phyloP scores from a whole-genome alignment of 2,797 vertebrate species.

The Ctenopoma multispine region DNA sequence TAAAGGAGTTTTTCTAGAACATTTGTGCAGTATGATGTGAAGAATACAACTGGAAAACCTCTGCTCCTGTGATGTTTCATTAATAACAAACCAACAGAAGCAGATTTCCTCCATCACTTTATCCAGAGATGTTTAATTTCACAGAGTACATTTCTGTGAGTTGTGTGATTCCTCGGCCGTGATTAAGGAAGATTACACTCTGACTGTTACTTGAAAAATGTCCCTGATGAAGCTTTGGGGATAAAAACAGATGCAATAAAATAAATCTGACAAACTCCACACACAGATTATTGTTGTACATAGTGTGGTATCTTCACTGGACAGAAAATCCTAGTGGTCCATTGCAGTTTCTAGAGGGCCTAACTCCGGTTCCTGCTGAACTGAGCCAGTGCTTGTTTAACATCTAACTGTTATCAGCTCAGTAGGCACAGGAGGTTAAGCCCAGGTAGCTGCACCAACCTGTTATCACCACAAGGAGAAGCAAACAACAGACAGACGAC shows the following conservation, averaged over 20 bases:
- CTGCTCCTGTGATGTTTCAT: conserved; percentile 82
- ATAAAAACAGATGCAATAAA: background rate
- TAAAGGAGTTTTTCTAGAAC: conserved; percentile 26
- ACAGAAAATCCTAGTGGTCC: background rate
- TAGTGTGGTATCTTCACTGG: background rate
- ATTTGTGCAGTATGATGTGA: conserved; percentile 25
- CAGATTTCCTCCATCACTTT: conserved; percentile 82
- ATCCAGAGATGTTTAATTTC: conserved; percentile 17
- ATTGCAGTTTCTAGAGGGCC: conserved; percentile 79
- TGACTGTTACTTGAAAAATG: conserved; percentile 28
- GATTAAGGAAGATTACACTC: conserved; percentile 43
- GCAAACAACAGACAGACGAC: conserved; percentile 29
- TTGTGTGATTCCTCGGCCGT: conserved; percentile 40
- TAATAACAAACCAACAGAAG: conserved; percentile 78
- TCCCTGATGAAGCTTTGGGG: conserved; percentile 43
- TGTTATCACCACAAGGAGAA: conserved; percentile 52
- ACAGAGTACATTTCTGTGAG: conserved; percentile 35
- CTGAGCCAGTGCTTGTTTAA: conserved; percentile 87
- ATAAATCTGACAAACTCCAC: background rate
- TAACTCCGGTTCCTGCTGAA: conserved; percentile 92
- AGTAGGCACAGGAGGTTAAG: conserved; percentile 91
- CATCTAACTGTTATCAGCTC: conserved; percentile 90
- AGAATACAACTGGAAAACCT: conserved; percentile 82
- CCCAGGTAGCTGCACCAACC: conserved; percentile 74
- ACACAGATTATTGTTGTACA: background rate